Evolutionary conservation across 2,113 vertebrate genomes (phyloP), one percentile per base, ranked within the genome.

Genomic region (Semnornis frantzii): DNA sequence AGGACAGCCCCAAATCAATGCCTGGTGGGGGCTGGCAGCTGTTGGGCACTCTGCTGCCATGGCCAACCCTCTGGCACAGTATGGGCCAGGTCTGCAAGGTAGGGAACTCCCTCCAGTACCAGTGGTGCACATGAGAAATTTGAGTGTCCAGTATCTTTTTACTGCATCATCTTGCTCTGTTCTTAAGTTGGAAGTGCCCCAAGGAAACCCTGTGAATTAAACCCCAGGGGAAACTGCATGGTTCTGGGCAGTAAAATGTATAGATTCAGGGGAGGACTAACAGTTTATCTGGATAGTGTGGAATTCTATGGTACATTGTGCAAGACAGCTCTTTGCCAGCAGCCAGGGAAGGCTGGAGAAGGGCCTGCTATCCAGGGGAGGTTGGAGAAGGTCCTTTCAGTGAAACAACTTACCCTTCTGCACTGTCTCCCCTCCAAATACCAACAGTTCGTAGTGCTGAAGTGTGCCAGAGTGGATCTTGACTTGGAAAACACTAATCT

Each of bases 221-320:
- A 42, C 17, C 76, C 19, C 14, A 44, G 72, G 31, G 42, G 24
- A 85, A 68, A 18, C 9, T 30, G 52, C 33, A 30, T 19, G 15
- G 3, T 82, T 65, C 50, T 60, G 46, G 70, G 30, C n/a, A 76
- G 44, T 3, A 81, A 34, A 31, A 16, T 65, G 7, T 7, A 30
- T 72, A 25, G 23, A 20, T 75, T 81, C 37, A 39, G 82, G 65
- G 30, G 1, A 21, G 42, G 24, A 39, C 65, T 63, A 8, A 3
- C 0, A 25, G 82, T 83, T 60, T 52, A 3, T n/a, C n/a, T 70
- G 33, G 18, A 6, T 8, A 16, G 31, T 5, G 6, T 50, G 50
- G 39, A 33, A 65, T 87, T 60, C 62, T 0, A 0, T 1, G 1
- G 24, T 25, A 13, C 0, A 1, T 5, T 4, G 0, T 10, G 20